Evolutionary conservation across 2,113 vertebrate species (phyloP).

Genomic region (Ictalurus punctatus): DNA sequence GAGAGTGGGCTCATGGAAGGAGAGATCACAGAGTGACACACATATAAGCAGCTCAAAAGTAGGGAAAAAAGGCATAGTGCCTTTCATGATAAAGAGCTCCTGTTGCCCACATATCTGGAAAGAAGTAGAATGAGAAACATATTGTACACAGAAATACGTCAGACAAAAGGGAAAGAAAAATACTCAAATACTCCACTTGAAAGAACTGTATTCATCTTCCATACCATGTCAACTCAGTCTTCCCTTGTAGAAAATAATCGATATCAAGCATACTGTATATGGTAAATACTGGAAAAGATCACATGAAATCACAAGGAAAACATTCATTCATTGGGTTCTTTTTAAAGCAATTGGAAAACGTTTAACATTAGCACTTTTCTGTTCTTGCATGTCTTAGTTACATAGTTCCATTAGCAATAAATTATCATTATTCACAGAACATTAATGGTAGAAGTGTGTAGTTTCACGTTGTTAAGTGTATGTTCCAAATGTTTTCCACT

Average conservation of each 20-base stretch:
- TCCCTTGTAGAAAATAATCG: no score
- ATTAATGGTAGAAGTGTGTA: background rate
- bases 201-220: conserved; percentile 5
- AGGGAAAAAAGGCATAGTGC: conserved; percentile 34
- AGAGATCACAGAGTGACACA: conserved; percentile 67
- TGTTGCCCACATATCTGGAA: conserved; percentile 61
- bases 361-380: background rate
- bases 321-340: background rate
- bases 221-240: background rate
- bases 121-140: conserved; percentile 47
- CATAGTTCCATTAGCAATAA: conserved; percentile 20
- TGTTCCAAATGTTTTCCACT: conserved; percentile 29
- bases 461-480: background rate
- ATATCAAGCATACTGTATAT: background rate
- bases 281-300: background rate
- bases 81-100: conserved; percentile 51
- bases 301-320: background rate
- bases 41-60: conserved; percentile 47
- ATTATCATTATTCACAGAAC: conserved; percentile 31
- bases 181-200: background rate
- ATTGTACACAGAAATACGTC: conserved; percentile 30
- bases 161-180: conserved; percentile 34
- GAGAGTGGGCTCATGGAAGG: conserved; percentile 50
- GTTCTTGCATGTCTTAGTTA: background rate
- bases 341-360: background rate